Evolutionary conservation across 2,888 invertebrate genomes (phyloP), one percentile per base, ranked within the genome.

Genomic region (Miltochrista miniata): DNA sequence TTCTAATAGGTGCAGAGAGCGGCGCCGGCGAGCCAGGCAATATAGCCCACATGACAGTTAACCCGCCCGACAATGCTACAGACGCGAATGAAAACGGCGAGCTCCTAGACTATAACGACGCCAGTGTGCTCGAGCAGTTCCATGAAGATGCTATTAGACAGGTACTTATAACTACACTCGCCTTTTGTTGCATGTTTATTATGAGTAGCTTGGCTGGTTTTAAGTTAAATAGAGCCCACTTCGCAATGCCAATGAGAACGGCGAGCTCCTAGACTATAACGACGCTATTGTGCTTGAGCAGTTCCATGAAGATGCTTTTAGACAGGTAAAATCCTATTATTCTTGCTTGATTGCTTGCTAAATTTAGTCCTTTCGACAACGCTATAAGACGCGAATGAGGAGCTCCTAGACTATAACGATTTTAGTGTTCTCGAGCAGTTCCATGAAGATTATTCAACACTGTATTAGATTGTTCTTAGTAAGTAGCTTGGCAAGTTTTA

Each of bases 101-200:
- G 56, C 85, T 93, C 39, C 84, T 93, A 38, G 93, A 94, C 76
- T 93, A 92, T 50, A 92, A 92, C 14, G 94, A 94, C 60, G 90
- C 92, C 4, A 93, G 93, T 24, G 90, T 94, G 1, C 85, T 95
- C 15, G 94, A 95, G 42, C 95, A 95, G 79, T 96, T 96, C 79
- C 96, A 96, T 70, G 95, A 96, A 63, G 95, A 96, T 71, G 96
- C 96, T 1, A 87, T 96, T 11, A 93, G 94, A 70, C 95, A 94
- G 92, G 94, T 94, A 18, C 13, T 56, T 24, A 5, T 24, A 24
- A 24, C 18, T 24, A 5, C 18, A 24, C 18, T 24, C 5, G 18
- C n/a, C n/a, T n/a, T n/a, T n/a, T n/a, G n/a, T n/a, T n/a, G n/a
- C n/a, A n/a, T n/a, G n/a, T n/a, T n/a, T n/a, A n/a, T n/a, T n/a